Base-by-base conservation (phyloP, 92 coral and sea anemone genomes). In the Epizoanthus scotinus region DNA sequence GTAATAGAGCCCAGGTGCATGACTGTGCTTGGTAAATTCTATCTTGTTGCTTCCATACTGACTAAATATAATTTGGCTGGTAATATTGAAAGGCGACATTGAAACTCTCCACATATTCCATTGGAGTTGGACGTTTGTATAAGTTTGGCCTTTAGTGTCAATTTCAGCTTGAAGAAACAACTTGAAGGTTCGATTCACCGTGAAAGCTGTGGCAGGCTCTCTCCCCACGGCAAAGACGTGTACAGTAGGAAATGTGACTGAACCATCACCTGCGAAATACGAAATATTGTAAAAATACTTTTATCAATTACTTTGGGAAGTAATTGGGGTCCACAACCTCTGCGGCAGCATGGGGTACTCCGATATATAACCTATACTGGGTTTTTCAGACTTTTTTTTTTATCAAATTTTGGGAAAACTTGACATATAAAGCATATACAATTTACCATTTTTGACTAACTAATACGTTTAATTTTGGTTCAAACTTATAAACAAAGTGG, bases 11-110 rank as follows among this genome's bases (percentile, higher is more conserved):
- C 70, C 70, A 27, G 21, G 47, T 2, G 1, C 44, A 18, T 29
- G 22, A 17, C n/a, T 27, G 20, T 64, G 70, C 15, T 64, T 29
- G 17, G 70, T 9, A 27, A 25, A 38, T 18, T 64, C 70, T n/a
- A 64, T 17, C 18, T 64, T 64, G 70, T 29, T 27, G 70, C 70
- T 64, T 64, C 70, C 44, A 8, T 44, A 64, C 20, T 17, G 20
- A 64, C 24, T 17, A 34, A 27, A 27, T 3, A 64, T 29, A 4
- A 5, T 2, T 17, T 64, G 15, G 28, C 70, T 31, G n/a, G 70
- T 29, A 3, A 64, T 64, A 64, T 64, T 64, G 29, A 64, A 64
- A 27, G 70, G 70, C 2, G 2, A 8, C 15, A 17, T 27, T 5
- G 38, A 13, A 4, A 20, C n/a, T 14, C 34, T 64, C 70, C 70